phyloP scores from a whole-genome alignment of 2,888 invertebrate species.

The Heliconius ethilla region DNA sequence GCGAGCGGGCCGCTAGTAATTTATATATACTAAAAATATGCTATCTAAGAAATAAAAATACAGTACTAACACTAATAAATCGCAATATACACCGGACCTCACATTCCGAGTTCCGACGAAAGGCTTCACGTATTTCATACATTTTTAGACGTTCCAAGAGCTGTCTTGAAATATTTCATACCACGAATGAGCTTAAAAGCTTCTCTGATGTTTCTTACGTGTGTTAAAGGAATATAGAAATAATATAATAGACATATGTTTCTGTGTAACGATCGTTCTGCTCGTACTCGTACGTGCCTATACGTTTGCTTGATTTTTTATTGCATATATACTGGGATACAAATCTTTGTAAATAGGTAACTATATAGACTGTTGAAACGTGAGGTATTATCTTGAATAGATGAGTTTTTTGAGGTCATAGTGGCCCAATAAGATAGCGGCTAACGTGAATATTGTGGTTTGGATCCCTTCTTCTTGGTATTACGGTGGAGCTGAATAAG shows the following conservation, averaged over 20 bases:
- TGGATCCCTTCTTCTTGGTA: too few species aligned
- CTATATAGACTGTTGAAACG: background rate
- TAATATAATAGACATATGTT: background rate
- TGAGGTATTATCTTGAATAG: background rate
- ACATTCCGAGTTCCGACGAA: constrained; percentile 1
- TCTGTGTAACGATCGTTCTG: background rate
- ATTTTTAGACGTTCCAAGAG: constrained; percentile 23
- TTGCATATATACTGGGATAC: background rate
- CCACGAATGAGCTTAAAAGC: constrained; percentile 24
- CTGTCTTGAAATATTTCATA: constrained; percentile 21
- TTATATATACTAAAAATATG: background rate
- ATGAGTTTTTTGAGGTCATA: too few species aligned
- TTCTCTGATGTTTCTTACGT: constrained; percentile 12
- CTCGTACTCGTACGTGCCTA: background rate
- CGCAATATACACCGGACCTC: constrained; percentile 8
- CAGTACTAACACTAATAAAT: background rate
- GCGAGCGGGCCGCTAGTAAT: too few species aligned
- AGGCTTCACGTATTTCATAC: constrained; percentile 9
- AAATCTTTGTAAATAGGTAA: background rate
- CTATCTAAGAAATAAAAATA: background rate
- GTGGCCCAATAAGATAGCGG: too few species aligned
- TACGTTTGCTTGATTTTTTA: background rate
- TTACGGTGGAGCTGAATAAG: too few species aligned
- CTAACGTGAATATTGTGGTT: too few species aligned
- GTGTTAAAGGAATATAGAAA: background rate